Evolutionary conservation across 2,888 invertebrate genomes (phyloP).

Genomic region (Tuta absoluta): DNA sequence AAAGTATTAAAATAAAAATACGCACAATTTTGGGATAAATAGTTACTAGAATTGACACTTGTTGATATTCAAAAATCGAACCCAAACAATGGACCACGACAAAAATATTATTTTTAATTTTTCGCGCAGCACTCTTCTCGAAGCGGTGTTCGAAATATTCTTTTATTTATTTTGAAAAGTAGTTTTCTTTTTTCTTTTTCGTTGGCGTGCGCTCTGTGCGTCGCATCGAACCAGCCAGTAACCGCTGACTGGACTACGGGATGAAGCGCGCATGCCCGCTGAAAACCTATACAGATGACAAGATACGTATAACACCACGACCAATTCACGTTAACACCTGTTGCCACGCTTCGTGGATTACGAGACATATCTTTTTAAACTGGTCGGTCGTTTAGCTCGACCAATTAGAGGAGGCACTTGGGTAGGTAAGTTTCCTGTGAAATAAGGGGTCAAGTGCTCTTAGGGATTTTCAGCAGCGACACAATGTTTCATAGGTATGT

Average conservation of each 20-base stretch:
- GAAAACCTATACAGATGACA: slow-evolving; percentile 51
- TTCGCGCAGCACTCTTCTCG: neutral
- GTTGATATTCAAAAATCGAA: slow-evolving; percentile 35
- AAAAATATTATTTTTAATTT: neutral
- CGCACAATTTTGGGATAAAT: slow-evolving; percentile 16
- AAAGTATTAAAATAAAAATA: neutral
- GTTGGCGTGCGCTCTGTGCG: slow-evolving; percentile 40
- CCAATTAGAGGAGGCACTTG: slow-evolving; percentile 30
- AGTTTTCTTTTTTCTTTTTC: slow-evolving; percentile 17
- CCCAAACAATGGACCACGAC: neutral
- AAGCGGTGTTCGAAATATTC: neutral
- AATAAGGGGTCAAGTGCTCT: slow-evolving; percentile 38
- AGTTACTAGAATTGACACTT: slow-evolving; percentile 37
- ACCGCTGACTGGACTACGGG: slow-evolving; percentile 52
- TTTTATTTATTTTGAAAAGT: slow-evolving; percentile 9
- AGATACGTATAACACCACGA: slow-evolving; percentile 31
- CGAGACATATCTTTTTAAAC: neutral
- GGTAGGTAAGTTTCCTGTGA: slow-evolving; percentile 18
- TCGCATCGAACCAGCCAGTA: slow-evolving; percentile 48
- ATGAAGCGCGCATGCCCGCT: slow-evolving; percentile 62
- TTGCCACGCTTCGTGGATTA: neutral
- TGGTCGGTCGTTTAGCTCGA: slow-evolving; percentile 10
- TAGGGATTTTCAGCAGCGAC: slow-evolving; percentile 41
- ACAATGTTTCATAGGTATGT: slow-evolving; percentile 48
- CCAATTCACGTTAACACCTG: slow-evolving; percentile 1